Evolutionary conservation across 1,140 invertebrate species (phyloP), one percentile per base, ranked within the genome.

Genomic region (Elysia chlorotica): DNA sequence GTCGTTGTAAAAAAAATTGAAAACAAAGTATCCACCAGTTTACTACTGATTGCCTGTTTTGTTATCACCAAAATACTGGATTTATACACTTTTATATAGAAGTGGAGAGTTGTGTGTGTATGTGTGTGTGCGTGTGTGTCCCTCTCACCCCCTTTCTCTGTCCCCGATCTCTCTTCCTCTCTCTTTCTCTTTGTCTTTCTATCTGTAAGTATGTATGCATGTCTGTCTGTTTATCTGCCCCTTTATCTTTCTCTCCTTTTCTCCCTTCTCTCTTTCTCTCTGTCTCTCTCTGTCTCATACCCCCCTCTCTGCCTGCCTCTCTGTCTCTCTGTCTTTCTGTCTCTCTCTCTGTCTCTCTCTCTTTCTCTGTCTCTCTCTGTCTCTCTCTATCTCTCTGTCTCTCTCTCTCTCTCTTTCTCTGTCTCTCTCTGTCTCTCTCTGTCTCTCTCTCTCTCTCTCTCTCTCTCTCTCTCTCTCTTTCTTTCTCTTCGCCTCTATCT

Each of bases 301-400:
- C 25, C 56, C 25, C 25, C 25, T 28, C 6, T 59, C 56, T 59
- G 19, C 54, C 37, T 68, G 25, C 54, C 65, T 59, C 56, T 59
- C 56, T 59, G 10, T 59, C 56, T 59, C 56, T 59, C 56, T 59
- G 19, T 59, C 56, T 59, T 6, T 59, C 56, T 59, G 19, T 59
- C 56, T 59, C 56, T 59, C 56, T 59, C 37, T 70, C 53, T 57
- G 37, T 69, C 67, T 59, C 67, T 70, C 28, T 59, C 53, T 59
- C 53, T 70, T 54, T 59, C 53, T 70, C 54, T 57, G 23, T 59
- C 67, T 70, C 53, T 70, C 56, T 59, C 25, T 59, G 14, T 59
- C 56, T 59, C 56, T 59, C 56, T 59, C 56, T 59, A 10, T 59
- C 56, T 59, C 56, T 59, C 10, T 59, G 10, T 59, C 56, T 59